These are phyloP conservation scores for Deilephila elpenor DNA, from an alignment of 2,888 invertebrate species.

Conservation along the genomic window DNA sequence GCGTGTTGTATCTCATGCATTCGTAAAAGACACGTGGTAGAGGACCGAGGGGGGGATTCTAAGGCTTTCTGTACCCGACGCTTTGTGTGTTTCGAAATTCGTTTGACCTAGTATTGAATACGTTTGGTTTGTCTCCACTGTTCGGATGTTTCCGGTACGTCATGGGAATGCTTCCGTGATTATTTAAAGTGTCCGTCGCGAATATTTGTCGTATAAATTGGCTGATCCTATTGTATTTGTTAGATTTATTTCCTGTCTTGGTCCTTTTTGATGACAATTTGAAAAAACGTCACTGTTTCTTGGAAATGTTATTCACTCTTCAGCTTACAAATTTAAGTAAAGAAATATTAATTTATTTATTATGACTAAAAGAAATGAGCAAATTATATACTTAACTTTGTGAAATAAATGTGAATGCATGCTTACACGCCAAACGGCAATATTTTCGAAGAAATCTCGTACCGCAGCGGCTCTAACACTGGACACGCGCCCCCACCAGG, in stretches of 20 bases:
- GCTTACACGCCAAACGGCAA: not conserved
- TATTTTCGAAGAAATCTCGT: constrained; percentile 4
- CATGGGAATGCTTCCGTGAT: not conserved
- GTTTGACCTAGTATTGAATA: constrained; percentile 49
- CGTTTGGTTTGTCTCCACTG: constrained; percentile 39
- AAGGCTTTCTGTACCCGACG: constrained; percentile 28
- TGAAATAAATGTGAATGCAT: too few relatives aligned
- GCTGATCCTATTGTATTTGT: too few relatives aligned
- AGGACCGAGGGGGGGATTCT: constrained; percentile 17
- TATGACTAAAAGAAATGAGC: too few relatives aligned
- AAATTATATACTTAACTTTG: too few relatives aligned
- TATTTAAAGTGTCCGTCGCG: too few relatives aligned
- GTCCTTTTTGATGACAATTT: too few relatives aligned
- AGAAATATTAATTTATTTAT: too few relatives aligned
- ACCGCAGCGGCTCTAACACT: constrained; percentile 39
- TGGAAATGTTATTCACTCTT: too few relatives aligned
- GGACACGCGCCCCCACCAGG: constrained; percentile 46
- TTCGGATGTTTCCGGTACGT: constrained; percentile 15
- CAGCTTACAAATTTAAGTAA: too few relatives aligned
- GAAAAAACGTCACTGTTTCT: too few relatives aligned
- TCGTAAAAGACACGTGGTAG: not conserved
- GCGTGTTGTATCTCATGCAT: constrained; percentile 20
- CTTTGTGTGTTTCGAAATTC: constrained; percentile 42
- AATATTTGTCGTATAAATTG: too few relatives aligned
- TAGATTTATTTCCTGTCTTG: too few relatives aligned